phyloP scores from a whole-genome alignment of 2,113 vertebrate genomes.

The Prochilodus magdalenae region DNA sequence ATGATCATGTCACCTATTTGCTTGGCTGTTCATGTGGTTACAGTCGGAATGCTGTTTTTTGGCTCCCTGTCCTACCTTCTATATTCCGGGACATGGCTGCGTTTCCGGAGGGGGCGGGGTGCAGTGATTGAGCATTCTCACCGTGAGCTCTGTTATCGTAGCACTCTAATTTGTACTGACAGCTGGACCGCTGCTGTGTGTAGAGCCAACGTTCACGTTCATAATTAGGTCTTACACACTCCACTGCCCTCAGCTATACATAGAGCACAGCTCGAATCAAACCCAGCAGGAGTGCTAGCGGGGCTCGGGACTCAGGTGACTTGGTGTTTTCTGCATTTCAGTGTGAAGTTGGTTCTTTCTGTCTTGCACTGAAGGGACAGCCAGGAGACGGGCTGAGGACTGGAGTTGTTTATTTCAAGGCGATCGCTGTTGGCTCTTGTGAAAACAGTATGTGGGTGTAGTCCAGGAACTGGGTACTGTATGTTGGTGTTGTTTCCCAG shows the following conservation, averaged over 20 bases:
- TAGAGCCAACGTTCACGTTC: background rate
- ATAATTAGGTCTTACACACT: constrained; percentile 19
- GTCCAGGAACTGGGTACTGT: no score
- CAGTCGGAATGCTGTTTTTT: background rate
- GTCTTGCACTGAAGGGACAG: no score
- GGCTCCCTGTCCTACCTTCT: background rate
- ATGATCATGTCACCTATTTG: background rate
- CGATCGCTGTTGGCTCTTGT: no score
- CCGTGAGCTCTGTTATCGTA: constrained; percentile 3
- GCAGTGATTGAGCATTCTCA: background rate
- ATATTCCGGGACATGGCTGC: background rate
- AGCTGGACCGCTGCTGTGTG: constrained; percentile 1
- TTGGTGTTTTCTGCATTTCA: no score
- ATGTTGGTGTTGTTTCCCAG: no score
- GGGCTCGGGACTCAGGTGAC: no score
- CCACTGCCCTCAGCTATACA: background rate
- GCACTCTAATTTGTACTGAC: constrained; percentile 16
- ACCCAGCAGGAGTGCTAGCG: background rate
- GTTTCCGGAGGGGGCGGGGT: background rate
- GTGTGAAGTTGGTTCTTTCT: no score
- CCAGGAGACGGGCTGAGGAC: no score
- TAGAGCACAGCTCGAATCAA: background rate
- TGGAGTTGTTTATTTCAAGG: no score
- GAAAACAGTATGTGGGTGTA: no score
- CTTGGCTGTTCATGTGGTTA: background rate